phyloP scores from a whole-genome alignment of 2,888 invertebrate genomes.

The Sturmia bella region DNA sequence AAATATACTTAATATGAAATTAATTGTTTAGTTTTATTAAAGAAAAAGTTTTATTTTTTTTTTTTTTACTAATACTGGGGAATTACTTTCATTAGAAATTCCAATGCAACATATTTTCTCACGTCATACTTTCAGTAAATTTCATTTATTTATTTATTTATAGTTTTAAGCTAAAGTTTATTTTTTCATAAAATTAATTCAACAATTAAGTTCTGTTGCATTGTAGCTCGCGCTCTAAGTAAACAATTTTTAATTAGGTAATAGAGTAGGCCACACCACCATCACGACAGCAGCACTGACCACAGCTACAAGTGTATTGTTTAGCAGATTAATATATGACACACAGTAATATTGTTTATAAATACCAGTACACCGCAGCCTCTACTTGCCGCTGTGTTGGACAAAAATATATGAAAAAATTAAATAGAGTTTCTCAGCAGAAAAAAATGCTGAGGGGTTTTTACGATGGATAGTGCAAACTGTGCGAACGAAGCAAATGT shows the following conservation, averaged over 20 bases:
- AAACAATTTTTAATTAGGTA: conserved; percentile 73
- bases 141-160: conserved; percentile 63
- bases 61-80: conserved; percentile 1
- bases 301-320: conserved; percentile 41
- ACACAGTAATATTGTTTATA: conserved; percentile 36
- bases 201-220: conserved; percentile 57
- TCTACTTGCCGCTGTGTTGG: neutral
- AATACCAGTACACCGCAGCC: conserved; percentile 23
- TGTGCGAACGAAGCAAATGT: too few relatives aligned
- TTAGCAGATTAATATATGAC: conserved; percentile 26
- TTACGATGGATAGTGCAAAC: too few relatives aligned
- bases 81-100: conserved; percentile 39
- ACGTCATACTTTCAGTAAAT: conserved; percentile 68
- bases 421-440: neutral
- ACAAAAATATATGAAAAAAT: neutral
- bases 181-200: conserved; percentile 17
- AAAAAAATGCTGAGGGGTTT: too few relatives aligned
- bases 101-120: conserved; percentile 32
- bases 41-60: neutral
- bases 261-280: conserved; percentile 72
- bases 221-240: conserved; percentile 54
- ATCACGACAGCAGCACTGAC: conserved; percentile 62
- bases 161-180: conserved; percentile 12
- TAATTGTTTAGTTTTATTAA: neutral
- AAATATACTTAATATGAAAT: neutral